Evolutionary conservation across 2,797 vertebrate genomes (phyloP).

Genomic region (Myripristis murdjan): DNA sequence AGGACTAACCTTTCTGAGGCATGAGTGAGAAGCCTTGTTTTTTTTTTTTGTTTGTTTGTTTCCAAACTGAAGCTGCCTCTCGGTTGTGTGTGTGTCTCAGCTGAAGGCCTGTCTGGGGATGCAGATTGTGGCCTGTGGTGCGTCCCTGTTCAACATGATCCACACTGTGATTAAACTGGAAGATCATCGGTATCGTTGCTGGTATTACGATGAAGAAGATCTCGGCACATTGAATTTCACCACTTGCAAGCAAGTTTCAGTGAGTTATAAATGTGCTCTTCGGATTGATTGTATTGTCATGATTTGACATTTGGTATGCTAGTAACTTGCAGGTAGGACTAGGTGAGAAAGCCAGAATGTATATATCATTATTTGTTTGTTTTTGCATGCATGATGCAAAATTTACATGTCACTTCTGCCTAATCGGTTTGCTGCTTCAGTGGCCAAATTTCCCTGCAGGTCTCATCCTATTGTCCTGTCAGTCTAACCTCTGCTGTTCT

Average conservation of each 20-base stretch:
- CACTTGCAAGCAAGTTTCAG: conserved; percentile 21
- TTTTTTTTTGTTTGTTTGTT: too few species aligned
- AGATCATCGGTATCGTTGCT: accelerated
- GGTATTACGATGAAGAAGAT: accelerated
- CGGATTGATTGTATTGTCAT: too few species aligned
- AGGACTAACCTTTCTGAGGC: too few species aligned
- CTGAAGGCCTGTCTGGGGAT: conserved; percentile 76
- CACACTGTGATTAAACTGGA: neutral
- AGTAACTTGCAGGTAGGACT: too few species aligned
- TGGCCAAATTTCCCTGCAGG: too few species aligned
- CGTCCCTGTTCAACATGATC: conserved; percentile 55
- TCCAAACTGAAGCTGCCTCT: too few species aligned
- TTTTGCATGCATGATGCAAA: too few species aligned
- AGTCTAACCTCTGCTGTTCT: neutral
- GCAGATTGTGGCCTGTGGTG: conserved; percentile 63
- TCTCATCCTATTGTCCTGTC: neutral
- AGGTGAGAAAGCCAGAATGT: too few species aligned
- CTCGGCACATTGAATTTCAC: accelerated
- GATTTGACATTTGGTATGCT: too few species aligned
- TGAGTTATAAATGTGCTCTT: conserved; percentile 21
- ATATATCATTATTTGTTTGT: too few species aligned
- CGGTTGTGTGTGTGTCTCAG: conserved; percentile 43
- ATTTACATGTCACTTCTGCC: too few species aligned
- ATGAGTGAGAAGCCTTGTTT: neutral
- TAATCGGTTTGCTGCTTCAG: too few species aligned